Conservation (phyloP, 64 coral and sea anemone genomes). For the Pachyseris speciosa region DNA sequence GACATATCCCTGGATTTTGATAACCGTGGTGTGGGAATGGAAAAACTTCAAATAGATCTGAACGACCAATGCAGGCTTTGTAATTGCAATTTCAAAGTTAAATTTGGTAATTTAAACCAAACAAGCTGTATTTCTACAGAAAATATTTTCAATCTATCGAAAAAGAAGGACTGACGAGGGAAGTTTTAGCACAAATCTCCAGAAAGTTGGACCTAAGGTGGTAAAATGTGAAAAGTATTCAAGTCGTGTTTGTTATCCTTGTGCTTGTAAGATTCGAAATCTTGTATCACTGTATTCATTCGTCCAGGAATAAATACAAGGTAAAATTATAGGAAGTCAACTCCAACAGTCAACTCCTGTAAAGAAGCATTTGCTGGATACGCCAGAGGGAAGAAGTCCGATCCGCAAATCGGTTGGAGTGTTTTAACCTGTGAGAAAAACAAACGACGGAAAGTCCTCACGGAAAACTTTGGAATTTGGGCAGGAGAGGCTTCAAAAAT, state of each 20-base stretch:
- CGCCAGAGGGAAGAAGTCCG: too few relatives aligned
- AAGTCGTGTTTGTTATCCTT: constrained; percentile 15
- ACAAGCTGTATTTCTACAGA: neutral
- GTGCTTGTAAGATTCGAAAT: constrained; percentile 5
- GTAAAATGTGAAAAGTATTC: constrained; percentile 10
- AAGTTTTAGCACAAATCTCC: neutral
- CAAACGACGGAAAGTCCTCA: too few relatives aligned
- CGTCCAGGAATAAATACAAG: too few relatives aligned
- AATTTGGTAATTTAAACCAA: neutral
- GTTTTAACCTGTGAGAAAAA: too few relatives aligned
- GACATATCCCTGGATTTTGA: constrained; percentile 26
- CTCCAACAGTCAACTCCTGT: too few relatives aligned
- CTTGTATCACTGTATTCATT: neutral
- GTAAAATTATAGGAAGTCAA: neutral
- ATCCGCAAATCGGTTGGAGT: too few relatives aligned
- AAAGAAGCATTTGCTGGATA: too few relatives aligned
- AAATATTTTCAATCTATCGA: constrained; percentile 13
- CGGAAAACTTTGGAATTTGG: too few relatives aligned
- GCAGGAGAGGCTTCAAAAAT: too few relatives aligned
- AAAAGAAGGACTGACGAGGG: neutral
- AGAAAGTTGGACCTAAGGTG: neutral
- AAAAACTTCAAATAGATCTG: neutral
- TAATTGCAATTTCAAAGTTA: neutral
- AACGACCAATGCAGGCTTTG: neutral
- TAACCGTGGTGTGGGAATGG: neutral